Evolutionary conservation across 2,888 invertebrate genomes (phyloP), one percentile per base, ranked within the genome.

Genomic region (Petrophora chlorosata): DNA sequence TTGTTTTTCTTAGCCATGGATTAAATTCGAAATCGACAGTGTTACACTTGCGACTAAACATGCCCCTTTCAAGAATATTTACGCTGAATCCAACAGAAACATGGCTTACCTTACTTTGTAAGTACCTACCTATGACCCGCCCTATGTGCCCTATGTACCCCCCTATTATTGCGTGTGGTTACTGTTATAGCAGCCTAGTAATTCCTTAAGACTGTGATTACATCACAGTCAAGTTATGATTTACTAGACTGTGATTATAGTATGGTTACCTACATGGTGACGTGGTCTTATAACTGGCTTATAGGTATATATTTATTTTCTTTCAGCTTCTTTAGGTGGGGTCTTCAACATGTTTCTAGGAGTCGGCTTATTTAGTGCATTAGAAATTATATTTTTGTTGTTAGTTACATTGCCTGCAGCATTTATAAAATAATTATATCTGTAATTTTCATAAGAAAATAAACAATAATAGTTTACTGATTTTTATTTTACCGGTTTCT

Each of bases 271-370:
- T n/a, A n/a, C n/a, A n/a, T n/a, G n/a, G n/a, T n/a, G n/a, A 25
- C 10, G 4, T 25, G 30, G 8, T 40, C 29, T 33, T 10, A 5
- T 30, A 7, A 15, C 3, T 14, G 15, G 7, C 3, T 33, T 34
- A 7, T 8, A n/a, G n/a, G n/a, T 23, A 23, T 23, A 8, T 7
- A n/a, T 22, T 46, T 40, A 39, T 29, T 19, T 23, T 12, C 5
- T 45, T 58, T 53, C 78, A 90, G 89, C 89, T 0, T 89, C 89
- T 0, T 56, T 90, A 14, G 89, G 89, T 2, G 89, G 89, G 22
- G 82, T 89, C 1, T 90, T 89, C 63, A 90, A 85, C 55, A 88
- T 90, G 89, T 89, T 90, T 56, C 64, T 90, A 2, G 89, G 89
- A 4, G 82, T 89, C 0, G 87, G 89, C 3, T 49, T 89, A 3